Evolutionary conservation across 2,797 vertebrate species (phyloP), one percentile per base, ranked within the genome.

Genomic region (Myioborus miniatus): DNA sequence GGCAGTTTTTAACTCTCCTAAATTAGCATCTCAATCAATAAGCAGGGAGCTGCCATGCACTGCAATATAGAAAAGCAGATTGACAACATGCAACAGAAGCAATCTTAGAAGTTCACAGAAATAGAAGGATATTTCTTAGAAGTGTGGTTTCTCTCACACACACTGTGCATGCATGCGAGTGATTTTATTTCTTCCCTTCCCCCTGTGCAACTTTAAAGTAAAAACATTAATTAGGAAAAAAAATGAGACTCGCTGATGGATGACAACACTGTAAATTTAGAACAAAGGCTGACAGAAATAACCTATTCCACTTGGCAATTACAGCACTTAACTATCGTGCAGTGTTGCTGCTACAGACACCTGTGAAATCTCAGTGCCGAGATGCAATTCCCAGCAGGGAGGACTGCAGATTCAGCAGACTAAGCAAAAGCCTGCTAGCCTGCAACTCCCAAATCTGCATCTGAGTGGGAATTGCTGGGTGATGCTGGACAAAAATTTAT

Each of bases 251-350:
- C 29, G 52, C 58, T 86, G 86, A 78, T 43, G 59, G 84, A 88
- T 79, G 93, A 92, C 67, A 95, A 82, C 46, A 72, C 69, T 46
- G 78, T 60, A 91, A 91, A 96, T 91, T 78, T 74, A 89, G 83
- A 96, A 96, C 96, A 97, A 96, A 96, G 93, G 85, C 93, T 93
- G 93, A 64, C 87, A 93, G 87, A 90, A 91, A 95, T 53, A 93
- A 94, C 72, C 94, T 91, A 68, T 82, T 91, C 67, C 80, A 63
- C 84, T 92, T 64, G 86, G 85, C 91, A 91, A 90, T 94, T 93
- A 87, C 2, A 0, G 80, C 83, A 67, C 91, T 94, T 81, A 56
- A 91, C 83, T 79, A 60, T 39, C 29, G 4, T 27, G 70, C 83
- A 16, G 87, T 29, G 80, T 53, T 93, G 80, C 87, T 84, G 83